These are phyloP conservation scores for Oreocharis arfaki DNA, from an alignment of 2,113 vertebrate species.

Conservation along the genomic window DNA sequence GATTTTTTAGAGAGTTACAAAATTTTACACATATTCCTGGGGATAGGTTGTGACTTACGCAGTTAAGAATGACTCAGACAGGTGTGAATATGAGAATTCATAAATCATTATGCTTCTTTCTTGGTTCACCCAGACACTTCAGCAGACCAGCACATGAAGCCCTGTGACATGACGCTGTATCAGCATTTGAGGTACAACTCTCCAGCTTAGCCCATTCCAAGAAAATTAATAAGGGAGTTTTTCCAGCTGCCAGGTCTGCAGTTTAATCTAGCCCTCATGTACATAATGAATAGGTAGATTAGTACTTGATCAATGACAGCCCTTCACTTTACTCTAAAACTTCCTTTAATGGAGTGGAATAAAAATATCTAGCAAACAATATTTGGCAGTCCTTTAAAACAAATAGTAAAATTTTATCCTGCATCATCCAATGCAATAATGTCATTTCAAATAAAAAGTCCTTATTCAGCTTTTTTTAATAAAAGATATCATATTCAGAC, in stretches of 20 bases:
- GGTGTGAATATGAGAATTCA: neutral
- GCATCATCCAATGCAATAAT: neutral
- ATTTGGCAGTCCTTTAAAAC: neutral
- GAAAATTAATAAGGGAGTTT: neutral
- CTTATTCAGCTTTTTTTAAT: neutral
- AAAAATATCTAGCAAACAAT: conserved; percentile 9
- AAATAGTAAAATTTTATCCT: neutral
- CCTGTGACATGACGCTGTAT: neutral
- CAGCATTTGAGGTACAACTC: neutral
- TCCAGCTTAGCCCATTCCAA: neutral
- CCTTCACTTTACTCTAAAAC: neutral
- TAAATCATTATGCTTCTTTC: neutral
- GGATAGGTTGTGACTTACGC: neutral
- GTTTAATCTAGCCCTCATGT: neutral
- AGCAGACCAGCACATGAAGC: neutral
- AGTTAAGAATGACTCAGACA: neutral
- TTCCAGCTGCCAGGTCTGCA: neutral
- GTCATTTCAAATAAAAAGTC: neutral
- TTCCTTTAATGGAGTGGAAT: neutral
- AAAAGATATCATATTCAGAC: neutral
- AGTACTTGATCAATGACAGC: neutral
- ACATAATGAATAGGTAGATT: neutral
- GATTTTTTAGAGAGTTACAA: neutral
- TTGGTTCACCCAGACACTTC: neutral
- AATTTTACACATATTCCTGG: neutral